Conservation (phyloP, 2,797 vertebrate species). For the Salmo trutta region DNA sequence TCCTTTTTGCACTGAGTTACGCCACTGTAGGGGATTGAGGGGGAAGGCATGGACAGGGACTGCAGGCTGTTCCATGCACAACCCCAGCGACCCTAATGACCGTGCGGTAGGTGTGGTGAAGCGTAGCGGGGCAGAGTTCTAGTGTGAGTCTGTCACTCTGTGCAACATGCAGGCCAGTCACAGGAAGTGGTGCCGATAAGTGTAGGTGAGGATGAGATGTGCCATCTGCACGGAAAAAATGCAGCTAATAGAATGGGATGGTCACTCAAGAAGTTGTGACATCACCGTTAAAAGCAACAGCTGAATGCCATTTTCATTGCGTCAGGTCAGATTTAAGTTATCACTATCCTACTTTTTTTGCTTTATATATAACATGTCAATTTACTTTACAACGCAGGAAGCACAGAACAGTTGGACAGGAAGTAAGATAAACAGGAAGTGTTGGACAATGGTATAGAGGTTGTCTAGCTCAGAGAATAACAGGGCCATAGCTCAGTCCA, state of each 20-base stretch:
- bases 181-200: background rate
- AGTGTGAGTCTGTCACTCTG: background rate
- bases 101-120: background rate
- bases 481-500: background rate
- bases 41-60: background rate
- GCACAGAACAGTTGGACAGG: background rate
- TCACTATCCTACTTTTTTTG: background rate
- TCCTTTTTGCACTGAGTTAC: background rate
- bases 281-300: background rate
- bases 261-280: no score
- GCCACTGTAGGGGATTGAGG: conserved; percentile 1
- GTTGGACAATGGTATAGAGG: background rate
- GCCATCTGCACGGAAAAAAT: background rate
- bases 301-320: background rate
- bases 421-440: conserved; percentile 9
- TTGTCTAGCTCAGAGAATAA: background rate
- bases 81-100: conserved; percentile 2
- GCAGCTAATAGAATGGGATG: no score
- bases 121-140: background rate
- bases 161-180: background rate
- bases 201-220: background rate
- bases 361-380: background rate
- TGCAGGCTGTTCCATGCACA: background rate
- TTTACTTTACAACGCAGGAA: background rate
- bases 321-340: background rate